phyloP scores from a whole-genome alignment of 2,888 invertebrate species.

The Romanomermis culicivorax region DNA sequence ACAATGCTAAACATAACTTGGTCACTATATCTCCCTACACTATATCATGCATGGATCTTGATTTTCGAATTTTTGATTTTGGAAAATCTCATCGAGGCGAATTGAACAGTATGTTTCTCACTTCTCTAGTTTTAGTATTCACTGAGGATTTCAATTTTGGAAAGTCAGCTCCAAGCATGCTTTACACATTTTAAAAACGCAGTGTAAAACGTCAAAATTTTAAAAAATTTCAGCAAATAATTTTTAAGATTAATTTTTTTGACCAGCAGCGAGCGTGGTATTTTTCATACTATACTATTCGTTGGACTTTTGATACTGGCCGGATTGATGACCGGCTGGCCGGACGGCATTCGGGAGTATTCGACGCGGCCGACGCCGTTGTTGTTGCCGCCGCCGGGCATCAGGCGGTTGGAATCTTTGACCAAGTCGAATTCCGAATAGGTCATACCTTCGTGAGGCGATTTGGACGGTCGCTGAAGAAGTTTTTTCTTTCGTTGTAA shows the following conservation, averaged over 20 bases:
- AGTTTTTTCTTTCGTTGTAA: no score
- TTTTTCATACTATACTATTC: conserved; percentile 1
- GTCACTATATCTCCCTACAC: no score
- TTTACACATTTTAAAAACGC: no score
- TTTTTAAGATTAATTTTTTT: neutral
- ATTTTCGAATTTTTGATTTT: no score
- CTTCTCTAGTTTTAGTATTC: no score
- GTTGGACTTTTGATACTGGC: neutral
- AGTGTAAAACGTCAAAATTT: neutral
- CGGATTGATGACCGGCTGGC: neutral
- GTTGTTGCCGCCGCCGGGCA: neutral
- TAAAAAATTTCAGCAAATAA: neutral
- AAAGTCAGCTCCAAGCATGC: no score
- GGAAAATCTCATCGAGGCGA: no score
- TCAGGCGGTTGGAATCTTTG: conserved; percentile 1
- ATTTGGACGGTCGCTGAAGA: no score
- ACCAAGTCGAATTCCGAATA: conserved; percentile 9
- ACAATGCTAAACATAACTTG: no score
- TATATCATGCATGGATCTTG: no score
- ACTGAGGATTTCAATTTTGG: no score
- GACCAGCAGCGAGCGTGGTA: neutral
- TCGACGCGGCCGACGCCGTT: neutral
- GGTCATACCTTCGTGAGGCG: conserved; percentile 9
- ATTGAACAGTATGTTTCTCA: no score
- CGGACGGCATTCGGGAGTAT: neutral